Base-by-base conservation (phyloP, 2,113 vertebrate species). In the Paradoxurus hermaphroditus region DNA sequence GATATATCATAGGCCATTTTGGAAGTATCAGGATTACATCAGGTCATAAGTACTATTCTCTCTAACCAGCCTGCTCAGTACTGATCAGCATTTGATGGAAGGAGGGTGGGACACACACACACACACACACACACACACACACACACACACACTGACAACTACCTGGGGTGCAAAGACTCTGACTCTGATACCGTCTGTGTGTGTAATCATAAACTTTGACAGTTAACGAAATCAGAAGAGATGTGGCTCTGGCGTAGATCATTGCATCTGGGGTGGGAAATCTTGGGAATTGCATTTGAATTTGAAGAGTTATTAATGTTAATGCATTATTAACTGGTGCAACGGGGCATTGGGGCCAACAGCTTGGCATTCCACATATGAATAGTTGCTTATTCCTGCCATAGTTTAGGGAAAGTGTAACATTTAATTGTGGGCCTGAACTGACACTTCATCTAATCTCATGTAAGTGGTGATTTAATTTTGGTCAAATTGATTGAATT, bases 401-500 rank as follows among this genome's bases (percentile, higher is more conserved):
- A 16, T 5, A 70, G 56, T 59, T 91, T 73, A 41, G 53, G 18
- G 44, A 91, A 87, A 91, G 51, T 86, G 39, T n/a, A 79, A 25
- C 78, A 83, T 86, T 89, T 96, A 72, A 94, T 53, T 77, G 49
- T 79, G 68, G 70, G 44, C 51, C 46, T 95, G 87, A 68, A 78
- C 34, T 86, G 92, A 92, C 86, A 90, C 34, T 86, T 90, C 49
- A 94, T 90, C 51, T 53, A 78, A 68, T 94, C 65, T 92, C 86
- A 53, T 82, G 7, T 90, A 72, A 87, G 23, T 25, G 21, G 75
- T 93, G 81, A 97, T 88, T 98, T 90, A 95, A 97, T 98, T 96
- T 95, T 92, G 36, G 89, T 41, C 87, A 86, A 65, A 92, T 94
- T 90, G 95, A 97, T 95, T 62, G 63, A 97, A 96, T 97, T 90